Conservation (phyloP, 1,140 invertebrate species). For the Gonatopus flavifemur region DNA sequence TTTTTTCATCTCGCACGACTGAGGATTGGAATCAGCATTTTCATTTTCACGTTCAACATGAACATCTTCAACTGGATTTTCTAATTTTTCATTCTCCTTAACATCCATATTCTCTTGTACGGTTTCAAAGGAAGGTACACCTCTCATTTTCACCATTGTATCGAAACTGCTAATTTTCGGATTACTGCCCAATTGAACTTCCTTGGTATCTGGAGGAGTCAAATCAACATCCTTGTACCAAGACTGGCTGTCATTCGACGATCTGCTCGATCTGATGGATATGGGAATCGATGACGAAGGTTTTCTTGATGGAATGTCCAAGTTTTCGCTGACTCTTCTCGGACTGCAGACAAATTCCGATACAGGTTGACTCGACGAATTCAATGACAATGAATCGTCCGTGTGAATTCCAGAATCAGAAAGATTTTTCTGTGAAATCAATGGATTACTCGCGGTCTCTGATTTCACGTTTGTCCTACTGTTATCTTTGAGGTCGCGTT, state of each 20-base stretch:
- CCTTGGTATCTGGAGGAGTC: conserved; percentile 17
- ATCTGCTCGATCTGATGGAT: conserved; percentile 19
- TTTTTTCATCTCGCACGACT: not conserved
- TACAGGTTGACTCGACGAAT: conserved; percentile 3
- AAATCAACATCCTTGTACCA: conserved; percentile 39
- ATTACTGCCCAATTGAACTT: conserved; percentile 35
- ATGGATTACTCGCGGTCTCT: not conserved
- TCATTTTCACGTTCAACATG: too few relatives aligned
- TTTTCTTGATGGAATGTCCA: conserved; percentile 39
- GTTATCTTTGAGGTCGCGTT: conserved; percentile 4
- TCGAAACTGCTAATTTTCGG: conserved; percentile 34
- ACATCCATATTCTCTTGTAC: not conserved
- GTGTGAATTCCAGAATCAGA: conserved; percentile 35
- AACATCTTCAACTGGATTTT: conserved; percentile 11
- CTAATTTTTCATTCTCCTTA: conserved; percentile 11
- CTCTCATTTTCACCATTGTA: conserved; percentile 25
- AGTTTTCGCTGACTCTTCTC: conserved; percentile 36
- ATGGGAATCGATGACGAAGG: conserved; percentile 21
- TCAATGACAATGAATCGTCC: conserved; percentile 29
- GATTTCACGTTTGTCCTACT: not conserved
- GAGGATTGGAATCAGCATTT: not conserved
- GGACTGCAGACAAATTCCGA: conserved; percentile 24
- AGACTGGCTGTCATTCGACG: conserved; percentile 15
- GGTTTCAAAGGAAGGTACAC: not conserved
- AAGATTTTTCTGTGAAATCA: not conserved